These are phyloP conservation scores for Danio choprae DNA, from an alignment of 2,797 vertebrate genomes.

Conservation along the genomic window DNA sequence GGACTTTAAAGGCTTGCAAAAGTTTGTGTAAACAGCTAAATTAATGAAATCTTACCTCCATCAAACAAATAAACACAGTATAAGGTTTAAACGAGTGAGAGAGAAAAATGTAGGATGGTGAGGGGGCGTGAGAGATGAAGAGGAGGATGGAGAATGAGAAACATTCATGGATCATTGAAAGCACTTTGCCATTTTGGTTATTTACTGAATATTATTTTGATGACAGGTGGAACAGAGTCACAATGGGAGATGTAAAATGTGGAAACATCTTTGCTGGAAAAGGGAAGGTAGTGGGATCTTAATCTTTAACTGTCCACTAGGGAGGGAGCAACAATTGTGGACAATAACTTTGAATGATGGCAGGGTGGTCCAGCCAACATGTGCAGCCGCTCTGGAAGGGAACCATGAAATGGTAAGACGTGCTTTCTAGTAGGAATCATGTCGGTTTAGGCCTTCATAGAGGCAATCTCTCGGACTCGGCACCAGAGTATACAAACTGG, in stretches of 20 bases:
- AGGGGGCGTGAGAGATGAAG: not conserved
- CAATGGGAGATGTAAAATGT: slow-evolving; percentile 34
- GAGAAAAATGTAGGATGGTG: slow-evolving; percentile 10
- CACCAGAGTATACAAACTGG: too few relatives aligned
- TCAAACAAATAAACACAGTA: not conserved
- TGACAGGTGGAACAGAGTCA: slow-evolving; percentile 25
- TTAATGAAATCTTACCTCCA: slow-evolving; percentile 41
- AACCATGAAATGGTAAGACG: slow-evolving; percentile 15
- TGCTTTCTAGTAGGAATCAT: not conserved
- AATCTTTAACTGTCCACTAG: slow-evolving; percentile 12
- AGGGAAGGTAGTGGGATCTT: slow-evolving; percentile 36
- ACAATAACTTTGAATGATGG: slow-evolving; percentile 43
- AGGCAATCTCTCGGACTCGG: not conserved
- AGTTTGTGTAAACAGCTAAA: slow-evolving; percentile 47
- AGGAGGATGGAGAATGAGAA: slow-evolving; percentile 33
- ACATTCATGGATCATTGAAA: slow-evolving; percentile 18
- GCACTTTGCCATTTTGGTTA: slow-evolving; percentile 31
- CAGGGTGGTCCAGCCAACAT: slow-evolving; percentile 24
- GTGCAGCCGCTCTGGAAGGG: slow-evolving; percentile 24
- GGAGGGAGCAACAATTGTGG: slow-evolving; percentile 34
- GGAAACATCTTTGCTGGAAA: slow-evolving; percentile 42
- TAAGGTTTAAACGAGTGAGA: slow-evolving; percentile 23
- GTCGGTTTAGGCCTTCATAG: not conserved
- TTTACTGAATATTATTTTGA: slow-evolving; percentile 47
- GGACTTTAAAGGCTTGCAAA: slow-evolving; percentile 54